Evolutionary conservation across 1,140 invertebrate species (phyloP).

Genomic region (Caligus rogercresseyi): DNA sequence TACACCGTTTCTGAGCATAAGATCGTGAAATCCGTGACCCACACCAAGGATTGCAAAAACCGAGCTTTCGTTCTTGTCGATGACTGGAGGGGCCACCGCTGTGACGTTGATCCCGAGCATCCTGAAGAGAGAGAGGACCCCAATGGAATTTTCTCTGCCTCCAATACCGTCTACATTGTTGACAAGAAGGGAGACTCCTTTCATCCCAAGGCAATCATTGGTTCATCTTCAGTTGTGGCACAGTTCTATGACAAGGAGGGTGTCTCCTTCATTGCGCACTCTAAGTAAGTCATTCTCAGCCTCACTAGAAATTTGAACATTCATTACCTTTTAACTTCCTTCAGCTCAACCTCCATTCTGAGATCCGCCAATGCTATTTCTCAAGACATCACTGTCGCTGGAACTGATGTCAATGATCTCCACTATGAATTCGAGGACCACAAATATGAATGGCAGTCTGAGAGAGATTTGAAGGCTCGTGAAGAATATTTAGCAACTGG

Average conservation of each 20-base stretch:
- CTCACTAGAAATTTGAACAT: no score
- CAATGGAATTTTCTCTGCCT: background rate
- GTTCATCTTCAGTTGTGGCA: background rate
- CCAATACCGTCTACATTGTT: conserved; percentile 6
- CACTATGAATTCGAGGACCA: conserved; percentile 12
- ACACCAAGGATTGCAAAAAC: conserved; percentile 6
- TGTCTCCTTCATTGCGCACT: no score
- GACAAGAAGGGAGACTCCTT: background rate
- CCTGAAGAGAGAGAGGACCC: background rate
- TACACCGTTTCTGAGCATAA: conserved; percentile 11
- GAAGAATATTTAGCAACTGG: conserved; percentile 10
- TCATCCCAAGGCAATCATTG: background rate
- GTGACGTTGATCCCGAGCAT: background rate
- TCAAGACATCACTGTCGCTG: background rate
- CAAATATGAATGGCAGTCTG: conserved; percentile 8
- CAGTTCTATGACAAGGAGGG: conserved; percentile 16
- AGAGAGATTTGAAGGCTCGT: conserved; percentile 10
- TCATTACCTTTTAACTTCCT: background rate
- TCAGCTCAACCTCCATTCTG: conserved; percentile 6
- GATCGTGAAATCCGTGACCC: conserved; percentile 2
- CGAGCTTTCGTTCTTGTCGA: conserved; percentile 6
- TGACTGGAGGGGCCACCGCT: conserved; percentile 11
- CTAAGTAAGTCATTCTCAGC: no score
- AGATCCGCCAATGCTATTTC: background rate
- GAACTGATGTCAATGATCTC: background rate